A percentile compares a stretch with the other conserved stretches of the same genome.
Conservation (phyloP, 1,140 invertebrate species). For the Alviniconcha marisindica region DNA sequence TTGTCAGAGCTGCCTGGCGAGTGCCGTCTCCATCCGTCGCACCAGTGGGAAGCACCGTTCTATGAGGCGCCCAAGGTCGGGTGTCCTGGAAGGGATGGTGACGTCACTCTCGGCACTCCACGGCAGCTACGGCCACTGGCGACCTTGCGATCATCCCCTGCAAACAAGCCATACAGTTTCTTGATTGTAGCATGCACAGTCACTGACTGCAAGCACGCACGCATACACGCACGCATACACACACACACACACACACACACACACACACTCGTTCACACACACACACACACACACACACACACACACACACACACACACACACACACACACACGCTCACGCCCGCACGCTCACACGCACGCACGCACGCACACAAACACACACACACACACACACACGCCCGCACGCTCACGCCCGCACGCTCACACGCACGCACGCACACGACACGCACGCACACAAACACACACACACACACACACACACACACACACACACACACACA, state of each 20-base stretch:
- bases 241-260: not conserved
- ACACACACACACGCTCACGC: not conserved
- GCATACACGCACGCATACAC: not conserved
- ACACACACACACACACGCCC: too few species aligned
- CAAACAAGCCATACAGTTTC: not conserved
- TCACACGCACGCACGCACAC: too few species aligned
- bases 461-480: too few species aligned
- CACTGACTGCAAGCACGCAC: not conserved
- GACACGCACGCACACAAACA: too few species aligned
- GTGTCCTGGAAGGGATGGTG: not conserved
- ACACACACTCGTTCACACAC: not conserved
- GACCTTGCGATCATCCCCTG: not conserved
- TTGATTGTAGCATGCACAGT: not conserved
- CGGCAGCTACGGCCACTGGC: not conserved
- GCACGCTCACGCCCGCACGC: too few species aligned
- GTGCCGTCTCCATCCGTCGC: too few species aligned
- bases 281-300: slow-evolving; percentile 11
- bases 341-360: not conserved
- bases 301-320: slow-evolving; percentile 9
- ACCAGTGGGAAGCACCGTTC: too few species aligned
- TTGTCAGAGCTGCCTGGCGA: too few species aligned
- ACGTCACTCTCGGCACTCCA: not conserved
- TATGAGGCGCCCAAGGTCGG: not conserved
- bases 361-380: slow-evolving; percentile 5
- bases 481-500: too few species aligned